A percentile compares a stretch with the other conserved stretches of the same genome.
These are phyloP conservation scores for Romanogobio albipinnatus DNA, from an alignment of 2,113 vertebrate genomes.

Conservation along the genomic window DNA sequence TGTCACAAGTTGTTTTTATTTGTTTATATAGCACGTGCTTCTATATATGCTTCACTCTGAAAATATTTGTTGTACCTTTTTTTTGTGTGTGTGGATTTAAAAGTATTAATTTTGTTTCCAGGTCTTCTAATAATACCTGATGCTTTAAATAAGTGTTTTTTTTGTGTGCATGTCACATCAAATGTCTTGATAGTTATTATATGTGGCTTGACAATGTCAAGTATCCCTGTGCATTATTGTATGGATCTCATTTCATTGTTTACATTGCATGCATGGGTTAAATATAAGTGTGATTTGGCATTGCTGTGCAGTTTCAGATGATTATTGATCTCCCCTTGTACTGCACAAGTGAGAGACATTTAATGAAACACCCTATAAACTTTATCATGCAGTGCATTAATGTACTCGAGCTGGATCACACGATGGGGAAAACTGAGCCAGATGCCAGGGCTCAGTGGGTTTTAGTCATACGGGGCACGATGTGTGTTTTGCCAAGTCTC, in stretches of 20 bases:
- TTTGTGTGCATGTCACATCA: not conserved
- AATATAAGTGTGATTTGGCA: no score
- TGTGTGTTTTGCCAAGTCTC: not conserved
- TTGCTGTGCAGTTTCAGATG: no score
- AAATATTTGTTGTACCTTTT: not conserved
- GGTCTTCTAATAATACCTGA: no score
- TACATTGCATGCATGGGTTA: no score
- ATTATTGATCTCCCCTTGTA: no score
- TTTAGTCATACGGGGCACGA: conserved; percentile 9
- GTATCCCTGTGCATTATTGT: not conserved
- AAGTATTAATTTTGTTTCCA: not conserved
- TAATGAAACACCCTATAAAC: no score
- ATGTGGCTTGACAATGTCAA: not conserved
- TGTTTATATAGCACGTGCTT: no score
- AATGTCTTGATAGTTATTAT: not conserved
- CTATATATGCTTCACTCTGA: not conserved
- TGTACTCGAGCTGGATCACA: conserved; percentile 13
- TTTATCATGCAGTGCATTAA: not conserved
- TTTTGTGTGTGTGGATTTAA: not conserved
- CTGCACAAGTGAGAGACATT: no score
- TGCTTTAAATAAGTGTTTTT: not conserved
- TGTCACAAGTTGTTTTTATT: no score
- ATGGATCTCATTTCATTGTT: not conserved
- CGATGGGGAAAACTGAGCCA: not conserved
- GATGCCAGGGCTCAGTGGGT: conserved; percentile 33